Evolutionary conservation across 2,797 vertebrate genomes (phyloP), one percentile per base, ranked within the genome.

Genomic region (Micromesistius poutassou): DNA sequence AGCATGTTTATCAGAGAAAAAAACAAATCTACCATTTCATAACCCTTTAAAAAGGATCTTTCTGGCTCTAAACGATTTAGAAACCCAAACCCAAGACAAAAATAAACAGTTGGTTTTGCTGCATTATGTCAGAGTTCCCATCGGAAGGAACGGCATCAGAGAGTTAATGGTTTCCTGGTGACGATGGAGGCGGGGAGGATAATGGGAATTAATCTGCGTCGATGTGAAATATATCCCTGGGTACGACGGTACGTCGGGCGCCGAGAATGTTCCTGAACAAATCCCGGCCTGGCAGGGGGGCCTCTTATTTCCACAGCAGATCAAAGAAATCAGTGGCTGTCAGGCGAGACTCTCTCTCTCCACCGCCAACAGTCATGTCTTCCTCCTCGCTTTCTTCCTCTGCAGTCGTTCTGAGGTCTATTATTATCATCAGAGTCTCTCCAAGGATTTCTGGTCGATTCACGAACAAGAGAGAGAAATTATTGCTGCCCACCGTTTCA

Each of bases 401-500:
- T n/a, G 19, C 6, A n/a, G 9, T 28, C 62, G 28, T 28, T 28
- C 62, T 68, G 9, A 28, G 28, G n/a, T 68, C n/a, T 68, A 68
- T 68, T 68, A 68, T 68, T 68, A 68, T 68, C 5, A 68, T 12
- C 62, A 25, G 62, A 28, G 62, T 9, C 62, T 28, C 25, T 68
- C 62, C 62, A 68, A 68, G 62, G 62, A 68, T 30, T 68, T 68
- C 62, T 28, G n/a, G 62, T 68, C 62, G 62, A 68, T 28, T 68
- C 62, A 4, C 13, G 28, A 68, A 68, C 62, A 4, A 68, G 62
- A 68, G 25, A n/a, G n/a, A n/a, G n/a, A n/a, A n/a, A 10, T 68
- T 28, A 28, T 68, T 25, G 62, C 62, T 9, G 9, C 62, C 62
- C 62, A 12, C 62, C 10, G 7, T 68, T 28, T 28, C 1, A 25